Conservation (phyloP, 2,113 vertebrate genomes). For the Naja naja region DNA sequence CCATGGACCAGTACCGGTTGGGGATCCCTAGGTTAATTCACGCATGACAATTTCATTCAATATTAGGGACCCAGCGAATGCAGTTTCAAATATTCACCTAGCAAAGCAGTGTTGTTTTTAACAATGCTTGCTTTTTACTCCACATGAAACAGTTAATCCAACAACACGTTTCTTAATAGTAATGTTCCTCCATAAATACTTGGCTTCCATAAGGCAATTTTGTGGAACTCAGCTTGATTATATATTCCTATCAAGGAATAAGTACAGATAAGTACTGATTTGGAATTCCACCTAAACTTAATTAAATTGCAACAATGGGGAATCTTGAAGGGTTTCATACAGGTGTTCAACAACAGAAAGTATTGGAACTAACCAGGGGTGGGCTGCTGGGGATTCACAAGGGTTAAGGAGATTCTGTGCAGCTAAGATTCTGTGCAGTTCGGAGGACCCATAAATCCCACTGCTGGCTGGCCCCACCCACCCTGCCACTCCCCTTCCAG, state of each 20-base stretch:
- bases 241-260: background rate
- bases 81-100: background rate
- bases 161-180: background rate
- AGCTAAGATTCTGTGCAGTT: too few relatives aligned
- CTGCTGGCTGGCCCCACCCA: too few relatives aligned
- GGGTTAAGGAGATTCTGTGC: too few relatives aligned
- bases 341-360: too few relatives aligned
- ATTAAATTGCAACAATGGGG: background rate
- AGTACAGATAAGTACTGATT: background rate
- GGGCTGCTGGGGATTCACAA: too few relatives aligned
- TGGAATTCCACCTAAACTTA: background rate
- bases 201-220: background rate
- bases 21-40: background rate
- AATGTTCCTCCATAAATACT: background rate
- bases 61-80: background rate
- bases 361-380: too few relatives aligned
- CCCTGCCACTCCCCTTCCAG: too few relatives aligned
- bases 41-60: background rate
- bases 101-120: background rate
- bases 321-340: background rate
- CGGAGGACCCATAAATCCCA: too few relatives aligned
- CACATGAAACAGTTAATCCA: background rate
- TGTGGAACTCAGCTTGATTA: background rate
- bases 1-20: too few relatives aligned
- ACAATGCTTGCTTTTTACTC: background rate